Base-by-base conservation (phyloP, 2,797 vertebrate species). In the Melopsittacus undulatus region DNA sequence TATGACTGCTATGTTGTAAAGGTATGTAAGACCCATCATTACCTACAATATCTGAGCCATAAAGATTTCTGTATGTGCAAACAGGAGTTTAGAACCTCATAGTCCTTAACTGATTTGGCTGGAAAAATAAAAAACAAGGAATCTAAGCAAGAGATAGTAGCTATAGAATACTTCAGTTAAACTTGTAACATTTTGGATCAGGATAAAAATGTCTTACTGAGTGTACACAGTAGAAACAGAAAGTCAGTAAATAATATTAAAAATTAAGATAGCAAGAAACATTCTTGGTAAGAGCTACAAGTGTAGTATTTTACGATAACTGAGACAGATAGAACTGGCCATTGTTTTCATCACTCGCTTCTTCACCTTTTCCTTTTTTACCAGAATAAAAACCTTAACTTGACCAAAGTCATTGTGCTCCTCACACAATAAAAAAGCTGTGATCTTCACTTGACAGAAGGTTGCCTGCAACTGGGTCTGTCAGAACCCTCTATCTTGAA, bases 21-120 rank as follows among this genome's bases (percentile, higher is more conserved):
- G 63, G 66, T 84, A 51, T 51, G 67, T 54, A 91, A 83, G 57
- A 70, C 63, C 32, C 10, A 1, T 66, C 69, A 89, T 92, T 83
- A 79, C 43, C 67, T 91, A 40, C 84, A 90, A 82, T 93, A 93
- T 79, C 80, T 74, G 46, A 84, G 51, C 40, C 56, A 51, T 95
- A 73, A 93, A 89, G 59, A 46, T 20, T 87, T 92, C 59, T 59
- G 8, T 32, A 63, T 56, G 38, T 62, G 70, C 43, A 84, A 92
- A 87, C 30, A 80, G 61, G 42, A 70, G 36, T 85, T 92, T 67
- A 87, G 49, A 75, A 15, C 68, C n/a, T 82, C 10, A 7, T 62
- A 48, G 67, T 45, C 94, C 69, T 89, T 80, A 70, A 54, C 29
- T 40, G 24, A 67, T 66, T 61, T 85, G 40, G 8, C 5, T 84